These are phyloP conservation scores for Enteromius anoplus DNA, from an alignment of 2,797 vertebrate genomes.

Conservation along the genomic window DNA sequence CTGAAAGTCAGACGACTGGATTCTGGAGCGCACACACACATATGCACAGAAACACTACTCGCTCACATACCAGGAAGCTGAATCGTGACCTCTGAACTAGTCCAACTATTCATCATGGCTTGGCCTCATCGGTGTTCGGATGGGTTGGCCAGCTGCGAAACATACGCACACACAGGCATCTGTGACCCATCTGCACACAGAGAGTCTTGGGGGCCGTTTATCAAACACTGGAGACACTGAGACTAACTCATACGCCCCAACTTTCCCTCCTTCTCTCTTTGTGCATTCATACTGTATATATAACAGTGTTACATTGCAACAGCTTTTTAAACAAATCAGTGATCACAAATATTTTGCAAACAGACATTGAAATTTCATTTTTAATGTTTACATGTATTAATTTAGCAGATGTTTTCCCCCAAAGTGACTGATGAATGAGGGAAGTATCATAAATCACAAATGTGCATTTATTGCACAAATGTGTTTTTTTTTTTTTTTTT, in stretches of 20 bases:
- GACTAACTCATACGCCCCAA: background rate
- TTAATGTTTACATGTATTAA: background rate
- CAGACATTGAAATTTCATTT: background rate
- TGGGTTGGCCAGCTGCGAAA: conserved; percentile 54
- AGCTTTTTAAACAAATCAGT: background rate
- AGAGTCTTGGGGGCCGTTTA: conserved; percentile 45
- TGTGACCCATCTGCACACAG: conserved; percentile 24
- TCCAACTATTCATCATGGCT: conserved; percentile 50
- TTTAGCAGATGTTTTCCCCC: background rate
- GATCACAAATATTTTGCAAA: conserved; percentile 9
- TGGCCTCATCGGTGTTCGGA: conserved; percentile 35
- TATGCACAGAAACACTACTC: conserved; percentile 30
- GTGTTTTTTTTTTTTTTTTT: background rate
- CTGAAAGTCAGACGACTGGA: background rate
- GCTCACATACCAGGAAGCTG: conserved; percentile 52
- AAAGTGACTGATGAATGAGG: background rate
- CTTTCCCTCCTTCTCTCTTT: background rate
- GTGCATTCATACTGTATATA: conserved; percentile 1
- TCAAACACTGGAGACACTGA: conserved; percentile 40
- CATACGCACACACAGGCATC: conserved; percentile 44
- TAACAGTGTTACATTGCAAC: conserved; percentile 14
- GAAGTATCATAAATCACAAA: conserved; percentile 2
- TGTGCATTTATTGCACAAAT: background rate
- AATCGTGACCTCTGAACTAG: conserved; percentile 48
- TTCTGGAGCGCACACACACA: background rate